These are phyloP conservation scores for Chrysolina americana DNA, from an alignment of 2,888 invertebrate species.

Conservation along the genomic window DNA sequence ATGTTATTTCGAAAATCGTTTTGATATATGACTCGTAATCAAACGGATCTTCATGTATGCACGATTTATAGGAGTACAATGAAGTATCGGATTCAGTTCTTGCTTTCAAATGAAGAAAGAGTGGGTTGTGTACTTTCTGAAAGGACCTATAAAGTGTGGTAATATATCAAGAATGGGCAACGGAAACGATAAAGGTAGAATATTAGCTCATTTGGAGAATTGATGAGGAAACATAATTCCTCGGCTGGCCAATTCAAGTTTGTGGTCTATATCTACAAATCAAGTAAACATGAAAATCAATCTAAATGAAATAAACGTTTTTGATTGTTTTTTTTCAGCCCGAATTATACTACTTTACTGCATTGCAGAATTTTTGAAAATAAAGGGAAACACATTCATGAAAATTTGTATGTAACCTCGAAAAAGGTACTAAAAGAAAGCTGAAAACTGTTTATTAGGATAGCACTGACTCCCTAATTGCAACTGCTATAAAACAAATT, in stretches of 20 bases:
- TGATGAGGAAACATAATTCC: background rate
- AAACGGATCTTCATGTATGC: conserved; percentile 26
- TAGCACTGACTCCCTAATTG: too few species aligned
- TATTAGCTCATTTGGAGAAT: conserved; percentile 1
- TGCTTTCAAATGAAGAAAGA: conserved; percentile 17
- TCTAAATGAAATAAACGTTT: too few species aligned
- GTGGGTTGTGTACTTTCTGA: conserved; percentile 12
- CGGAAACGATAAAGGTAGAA: background rate
- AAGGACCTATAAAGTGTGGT: conserved; percentile 10
- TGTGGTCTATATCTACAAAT: background rate
- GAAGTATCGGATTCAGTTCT: conserved; percentile 29
- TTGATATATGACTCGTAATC: conserved; percentile 43
- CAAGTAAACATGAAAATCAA: background rate
- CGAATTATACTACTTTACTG: too few species aligned
- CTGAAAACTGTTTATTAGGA: too few species aligned
- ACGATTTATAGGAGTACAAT: conserved; percentile 30
- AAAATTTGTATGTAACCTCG: too few species aligned
- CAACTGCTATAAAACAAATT: too few species aligned
- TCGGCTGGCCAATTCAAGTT: background rate
- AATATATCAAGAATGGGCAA: conserved; percentile 18
- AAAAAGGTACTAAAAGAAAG: too few species aligned
- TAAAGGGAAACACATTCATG: too few species aligned
- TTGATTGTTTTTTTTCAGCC: too few species aligned
- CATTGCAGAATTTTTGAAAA: too few species aligned
- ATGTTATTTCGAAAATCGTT: conserved; percentile 35